Base-by-base conservation (phyloP, 2,113 vertebrate genomes). In the Neotragus pygmaeus region DNA sequence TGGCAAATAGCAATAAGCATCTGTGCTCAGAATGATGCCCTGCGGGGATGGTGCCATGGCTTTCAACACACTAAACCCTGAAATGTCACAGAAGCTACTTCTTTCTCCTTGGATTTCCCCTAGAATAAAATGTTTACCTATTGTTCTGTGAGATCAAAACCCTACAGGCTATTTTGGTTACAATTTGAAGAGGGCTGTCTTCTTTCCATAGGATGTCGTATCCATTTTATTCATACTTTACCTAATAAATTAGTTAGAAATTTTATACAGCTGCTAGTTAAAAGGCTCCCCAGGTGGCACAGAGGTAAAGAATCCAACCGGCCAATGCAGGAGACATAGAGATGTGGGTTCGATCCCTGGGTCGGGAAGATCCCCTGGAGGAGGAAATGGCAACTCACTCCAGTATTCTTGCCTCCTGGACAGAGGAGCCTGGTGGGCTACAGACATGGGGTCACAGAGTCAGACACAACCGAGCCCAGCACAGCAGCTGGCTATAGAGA, bases 51-150 rank as follows among this genome's bases (percentile, higher is more conserved):
- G 70, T 6, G 75, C 80, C 6, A 0, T 4, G 62, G 53, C 84
- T 98, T 91, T 95, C 90, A 88, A 70, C 88, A 95, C 95, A 47
- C 96, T 97, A 90, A 92, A 84, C 97, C 95, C 96, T 91, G 95
- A 96, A 96, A 96, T 97, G 97, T 36, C 96, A 87, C 33, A 57
- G 43, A 94, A 91, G 58, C 83, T 82, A 3, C 6, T 98, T 39
- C 53, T 10, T 95, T 95, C 13, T 39, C 90, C 87, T 98, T 97
- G 98, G 88, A 98, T 97, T 97, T 86, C 21, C 93, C 88, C 97
- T 88, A 25, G 39, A 97, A 96, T 97, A 28, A 95, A 96, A 78
- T 1, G 5, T 95, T 95, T n/a, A 70, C 8, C 53, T 96, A 45
- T 89, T 97, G 64, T 3, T 1, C 90, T 85, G 27, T 62, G 92